A percentile compares a stretch with the other conserved stretches of the same genome.
Conservation (phyloP, 2,113 vertebrate species). For the Aleadryas rufinucha region DNA sequence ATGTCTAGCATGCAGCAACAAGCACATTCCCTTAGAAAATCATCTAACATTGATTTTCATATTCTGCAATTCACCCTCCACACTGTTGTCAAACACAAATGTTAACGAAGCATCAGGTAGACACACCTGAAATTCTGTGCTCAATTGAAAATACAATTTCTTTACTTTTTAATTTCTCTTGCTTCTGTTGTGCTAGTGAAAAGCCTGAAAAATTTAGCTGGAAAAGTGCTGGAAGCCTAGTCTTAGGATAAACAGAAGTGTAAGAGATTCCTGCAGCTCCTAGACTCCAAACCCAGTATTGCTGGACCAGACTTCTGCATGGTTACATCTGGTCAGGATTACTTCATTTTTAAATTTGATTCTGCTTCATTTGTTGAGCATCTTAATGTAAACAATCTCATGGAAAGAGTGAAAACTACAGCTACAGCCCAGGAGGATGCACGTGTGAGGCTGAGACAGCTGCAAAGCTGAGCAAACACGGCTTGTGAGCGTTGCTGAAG, state of each 20-base stretch:
- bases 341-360: background rate
- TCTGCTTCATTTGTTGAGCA: background rate
- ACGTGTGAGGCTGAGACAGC: background rate
- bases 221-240: background rate
- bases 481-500: background rate
- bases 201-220: background rate
- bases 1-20: background rate
- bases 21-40: background rate
- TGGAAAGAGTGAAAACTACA: background rate
- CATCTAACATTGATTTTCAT: background rate
- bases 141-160: rapidly evolving
- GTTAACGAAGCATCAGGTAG: background rate
- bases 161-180: background rate
- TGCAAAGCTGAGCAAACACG: background rate
- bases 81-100: background rate
- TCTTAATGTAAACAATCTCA: background rate
- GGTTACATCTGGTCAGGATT: background rate
- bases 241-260: background rate
- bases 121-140: background rate
- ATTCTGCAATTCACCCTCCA: background rate
- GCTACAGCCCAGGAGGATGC: background rate
- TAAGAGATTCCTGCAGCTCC: background rate
- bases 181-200: background rate
- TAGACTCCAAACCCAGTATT: background rate
- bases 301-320: background rate